phyloP scores from a whole-genome alignment of 2,888 invertebrate species.

The Deilephila elpenor region DNA sequence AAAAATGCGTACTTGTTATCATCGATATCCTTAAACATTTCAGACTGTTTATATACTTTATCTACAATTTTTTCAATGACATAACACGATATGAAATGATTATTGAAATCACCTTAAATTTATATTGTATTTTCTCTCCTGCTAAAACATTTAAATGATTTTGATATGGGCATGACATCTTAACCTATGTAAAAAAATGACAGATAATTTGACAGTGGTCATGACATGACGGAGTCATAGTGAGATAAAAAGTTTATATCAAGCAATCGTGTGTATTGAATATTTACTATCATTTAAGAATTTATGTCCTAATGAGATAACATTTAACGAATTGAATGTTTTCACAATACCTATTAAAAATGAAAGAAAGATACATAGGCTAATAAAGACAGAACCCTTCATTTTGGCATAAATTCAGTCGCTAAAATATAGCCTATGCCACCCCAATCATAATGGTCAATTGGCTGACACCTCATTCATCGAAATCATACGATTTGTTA shows the following conservation, averaged over 20 bases:
- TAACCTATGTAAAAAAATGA: slow-evolving; percentile 58
- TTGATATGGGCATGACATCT: slow-evolving; percentile 82
- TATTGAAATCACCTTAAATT: slow-evolving; percentile 40
- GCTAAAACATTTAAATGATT: slow-evolving; percentile 69
- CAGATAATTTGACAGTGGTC: slow-evolving; percentile 36
- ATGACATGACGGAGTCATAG: neutral
- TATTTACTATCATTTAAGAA: no score
- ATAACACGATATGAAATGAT: neutral
- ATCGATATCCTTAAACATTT: neutral
- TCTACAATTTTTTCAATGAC: neutral
- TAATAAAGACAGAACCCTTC: no score
- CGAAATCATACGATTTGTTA: no score
- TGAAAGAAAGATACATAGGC: no score
- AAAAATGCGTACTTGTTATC: neutral
- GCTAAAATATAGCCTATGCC: no score
- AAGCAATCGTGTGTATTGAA: neutral
- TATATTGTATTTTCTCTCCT: slow-evolving; percentile 52
- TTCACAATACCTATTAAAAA: no score
- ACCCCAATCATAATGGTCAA: no score
- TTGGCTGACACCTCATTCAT: no score
- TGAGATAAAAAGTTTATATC: neutral
- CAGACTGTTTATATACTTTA: slow-evolving; percentile 12
- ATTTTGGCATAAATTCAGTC: no score
- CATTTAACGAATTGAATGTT: no score
- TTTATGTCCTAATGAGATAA: no score